Percentiles rank a stretch among this genome's conserved stretches.
Evolutionary conservation across 2,888 invertebrate genomes (phyloP).

Genomic region (Maniola hyperantus): DNA sequence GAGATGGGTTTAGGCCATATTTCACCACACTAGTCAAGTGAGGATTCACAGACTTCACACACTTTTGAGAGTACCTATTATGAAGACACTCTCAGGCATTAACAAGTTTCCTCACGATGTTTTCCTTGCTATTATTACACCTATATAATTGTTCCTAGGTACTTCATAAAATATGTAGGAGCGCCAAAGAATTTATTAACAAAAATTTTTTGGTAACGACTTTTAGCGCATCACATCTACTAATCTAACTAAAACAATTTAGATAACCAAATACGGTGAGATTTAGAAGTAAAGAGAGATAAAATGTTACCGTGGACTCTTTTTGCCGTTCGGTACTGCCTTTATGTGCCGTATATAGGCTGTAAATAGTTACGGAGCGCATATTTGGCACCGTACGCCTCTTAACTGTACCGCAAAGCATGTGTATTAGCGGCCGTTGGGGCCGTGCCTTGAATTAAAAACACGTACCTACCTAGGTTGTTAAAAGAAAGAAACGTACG

Average conservation of each 20-base stretch:
- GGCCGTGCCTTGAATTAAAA: conserved; percentile 54
- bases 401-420: conserved; percentile 75
- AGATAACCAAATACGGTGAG: conserved; percentile 51
- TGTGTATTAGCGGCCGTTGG: conserved; percentile 59
- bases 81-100: too few species aligned
- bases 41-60: too few species aligned
- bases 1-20: too few species aligned
- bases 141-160: background rate
- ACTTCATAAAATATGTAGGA: background rate
- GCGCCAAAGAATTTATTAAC: conserved; percentile 14
- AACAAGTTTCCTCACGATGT: too few species aligned
- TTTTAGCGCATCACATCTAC: conserved; percentile 41
- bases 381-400: conserved; percentile 75
- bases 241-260: conserved; percentile 43
- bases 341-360: conserved; percentile 71
- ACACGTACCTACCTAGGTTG: conserved; percentile 36
- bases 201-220: background rate
- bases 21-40: too few species aligned
- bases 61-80: too few species aligned
- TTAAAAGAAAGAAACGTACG: background rate
- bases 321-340: conserved; percentile 57
- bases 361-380: conserved; percentile 68
- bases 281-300: conserved; percentile 48
- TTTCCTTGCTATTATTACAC: too few species aligned
- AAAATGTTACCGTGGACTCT: conserved; percentile 43